Evolutionary conservation across 2,888 invertebrate species (phyloP).

Genomic region (Apodemia arnacis): DNA sequence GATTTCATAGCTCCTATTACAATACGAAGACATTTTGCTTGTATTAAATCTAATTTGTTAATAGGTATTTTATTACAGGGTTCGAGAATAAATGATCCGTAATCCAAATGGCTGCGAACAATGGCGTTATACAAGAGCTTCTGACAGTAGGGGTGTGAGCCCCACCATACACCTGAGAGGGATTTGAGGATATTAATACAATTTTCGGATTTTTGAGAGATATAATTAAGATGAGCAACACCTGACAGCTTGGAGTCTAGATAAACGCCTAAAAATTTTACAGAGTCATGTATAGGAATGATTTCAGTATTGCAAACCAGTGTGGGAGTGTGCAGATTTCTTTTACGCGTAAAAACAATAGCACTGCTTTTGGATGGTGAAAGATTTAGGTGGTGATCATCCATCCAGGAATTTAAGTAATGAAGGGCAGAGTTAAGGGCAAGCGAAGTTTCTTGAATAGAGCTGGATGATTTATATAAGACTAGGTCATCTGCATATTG

Average conservation of each 20-base stretch:
- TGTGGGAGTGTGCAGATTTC: neutral
- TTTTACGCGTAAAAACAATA: neutral
- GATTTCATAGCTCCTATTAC: neutral
- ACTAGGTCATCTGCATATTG: conserved; percentile 13
- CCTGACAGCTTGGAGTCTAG: neutral
- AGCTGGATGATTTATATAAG: neutral
- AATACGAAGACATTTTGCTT: neutral
- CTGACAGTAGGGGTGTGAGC: neutral
- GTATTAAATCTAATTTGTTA: neutral
- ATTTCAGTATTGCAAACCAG: neutral
- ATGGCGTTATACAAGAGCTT: neutral
- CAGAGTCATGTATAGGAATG: neutral
- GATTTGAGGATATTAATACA: neutral
- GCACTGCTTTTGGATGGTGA: neutral
- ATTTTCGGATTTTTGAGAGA: neutral
- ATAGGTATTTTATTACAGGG: neutral
- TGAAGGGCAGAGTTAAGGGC: neutral
- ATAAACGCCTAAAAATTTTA: neutral
- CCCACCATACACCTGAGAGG: neutral
- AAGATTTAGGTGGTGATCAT: neutral
- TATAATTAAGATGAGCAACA: neutral
- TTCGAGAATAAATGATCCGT: neutral
- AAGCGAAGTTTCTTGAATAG: neutral
- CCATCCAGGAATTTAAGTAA: neutral
- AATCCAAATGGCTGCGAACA: neutral